These are phyloP conservation scores for Pomacea maculata DNA, from an alignment of 1,140 invertebrate genomes.

Conservation along the genomic window DNA sequence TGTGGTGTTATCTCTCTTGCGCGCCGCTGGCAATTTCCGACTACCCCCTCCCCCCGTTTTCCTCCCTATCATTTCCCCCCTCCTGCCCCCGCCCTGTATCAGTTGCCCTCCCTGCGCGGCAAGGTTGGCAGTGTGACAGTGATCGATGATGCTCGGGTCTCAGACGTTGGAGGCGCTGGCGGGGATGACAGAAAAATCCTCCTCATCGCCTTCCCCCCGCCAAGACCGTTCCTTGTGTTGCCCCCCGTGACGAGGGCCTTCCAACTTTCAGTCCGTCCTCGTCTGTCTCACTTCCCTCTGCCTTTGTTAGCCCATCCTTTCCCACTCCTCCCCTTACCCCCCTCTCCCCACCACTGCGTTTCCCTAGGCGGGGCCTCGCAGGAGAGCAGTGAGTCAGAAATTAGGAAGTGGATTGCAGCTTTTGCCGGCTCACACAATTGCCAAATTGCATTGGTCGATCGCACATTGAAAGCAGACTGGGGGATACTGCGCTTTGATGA, in stretches of 20 bases:
- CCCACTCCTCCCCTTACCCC: neutral
- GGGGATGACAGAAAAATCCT: neutral
- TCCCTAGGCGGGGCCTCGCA: no score
- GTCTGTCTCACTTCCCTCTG: neutral
- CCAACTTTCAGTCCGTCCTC: no score
- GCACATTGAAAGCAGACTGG: no score
- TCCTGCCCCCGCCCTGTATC: slow-evolving; percentile 5
- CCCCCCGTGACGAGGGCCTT: no score
- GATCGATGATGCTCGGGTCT: neutral
- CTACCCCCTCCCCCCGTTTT: neutral
- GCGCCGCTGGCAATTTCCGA: no score
- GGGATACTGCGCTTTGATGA: no score
- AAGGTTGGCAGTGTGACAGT: slow-evolving; percentile 1
- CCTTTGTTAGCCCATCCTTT: slow-evolving; percentile 3
- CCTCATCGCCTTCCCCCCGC: neutral
- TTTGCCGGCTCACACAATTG: no score
- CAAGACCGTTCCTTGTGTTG: no score
- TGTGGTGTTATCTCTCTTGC: no score
- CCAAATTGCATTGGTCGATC: no score
- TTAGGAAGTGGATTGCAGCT: no score
- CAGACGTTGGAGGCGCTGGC: slow-evolving; percentile 2
- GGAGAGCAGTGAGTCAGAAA: no score
- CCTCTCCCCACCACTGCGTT: neutral
- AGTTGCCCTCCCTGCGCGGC: neutral
- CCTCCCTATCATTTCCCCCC: neutral